Percentiles rank a stretch among this genome's conserved stretches.
Evolutionary conservation across 2,888 invertebrate genomes (phyloP).

Genomic region (Synanthedon formicaeformis): DNA sequence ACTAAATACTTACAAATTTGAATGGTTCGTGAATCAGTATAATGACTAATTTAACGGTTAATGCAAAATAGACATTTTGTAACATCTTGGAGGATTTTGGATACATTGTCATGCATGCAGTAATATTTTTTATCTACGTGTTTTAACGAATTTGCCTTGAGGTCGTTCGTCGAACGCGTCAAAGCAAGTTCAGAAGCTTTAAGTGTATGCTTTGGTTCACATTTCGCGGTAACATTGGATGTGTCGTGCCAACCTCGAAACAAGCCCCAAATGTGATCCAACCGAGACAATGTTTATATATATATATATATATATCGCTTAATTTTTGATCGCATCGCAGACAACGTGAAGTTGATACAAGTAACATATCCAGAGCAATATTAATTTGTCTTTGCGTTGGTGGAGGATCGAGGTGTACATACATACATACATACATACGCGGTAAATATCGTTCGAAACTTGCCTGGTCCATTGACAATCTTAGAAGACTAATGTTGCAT

Average conservation of each 20-base stretch:
- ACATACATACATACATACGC: not conserved
- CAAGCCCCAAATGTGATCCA: constrained; percentile 37
- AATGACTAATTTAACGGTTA: constrained; percentile 4
- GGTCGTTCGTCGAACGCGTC: constrained; percentile 15
- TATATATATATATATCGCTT: constrained; percentile 34
- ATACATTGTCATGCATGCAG: constrained; percentile 62
- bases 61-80: not conserved
- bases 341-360: constrained; percentile 34
- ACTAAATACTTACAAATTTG: constrained; percentile 14
- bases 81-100: constrained; percentile 48
- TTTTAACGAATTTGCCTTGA: constrained; percentile 42
- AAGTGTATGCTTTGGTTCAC: constrained; percentile 59
- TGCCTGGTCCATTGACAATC: constrained; percentile 28
- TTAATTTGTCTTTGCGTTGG: constrained; percentile 47
- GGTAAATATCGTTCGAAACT: constrained; percentile 19
- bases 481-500: constrained; percentile 63
- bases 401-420: constrained; percentile 39
- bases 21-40: constrained; percentile 14
- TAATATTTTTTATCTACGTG: constrained; percentile 47
- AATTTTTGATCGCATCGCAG: constrained; percentile 45
- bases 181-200: constrained; percentile 48
- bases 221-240: constrained; percentile 22
- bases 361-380: constrained; percentile 60
- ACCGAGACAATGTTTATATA: constrained; percentile 24
- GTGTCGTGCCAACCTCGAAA: constrained; percentile 12